phyloP scores from a whole-genome alignment of 2,113 vertebrate genomes.

The Cochlearius cochlearius region DNA sequence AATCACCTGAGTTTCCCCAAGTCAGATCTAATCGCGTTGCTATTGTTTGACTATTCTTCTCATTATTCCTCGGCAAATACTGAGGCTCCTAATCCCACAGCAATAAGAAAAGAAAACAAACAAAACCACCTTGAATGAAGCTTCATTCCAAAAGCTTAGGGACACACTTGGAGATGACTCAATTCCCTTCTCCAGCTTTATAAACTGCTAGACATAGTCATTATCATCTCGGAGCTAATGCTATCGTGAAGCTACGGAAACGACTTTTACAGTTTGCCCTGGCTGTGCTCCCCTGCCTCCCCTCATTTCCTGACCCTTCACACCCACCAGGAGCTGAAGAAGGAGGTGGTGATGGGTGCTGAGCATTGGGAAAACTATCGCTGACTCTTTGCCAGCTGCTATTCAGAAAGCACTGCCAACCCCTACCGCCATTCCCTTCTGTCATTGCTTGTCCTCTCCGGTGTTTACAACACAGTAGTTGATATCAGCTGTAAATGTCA shows the following conservation, averaged over 20 bases:
- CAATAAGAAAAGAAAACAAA: constrained; percentile 4
- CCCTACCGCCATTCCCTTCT: background rate
- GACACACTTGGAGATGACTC: background rate
- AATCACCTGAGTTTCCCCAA: background rate
- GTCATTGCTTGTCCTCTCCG: background rate
- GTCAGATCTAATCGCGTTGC: background rate
- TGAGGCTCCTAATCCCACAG: background rate
- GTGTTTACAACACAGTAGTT: background rate
- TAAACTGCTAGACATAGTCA: background rate
- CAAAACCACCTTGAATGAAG: background rate
- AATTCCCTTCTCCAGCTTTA: background rate
- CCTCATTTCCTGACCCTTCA: background rate
- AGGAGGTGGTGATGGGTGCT: background rate
- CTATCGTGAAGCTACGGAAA: background rate
- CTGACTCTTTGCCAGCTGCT: background rate
- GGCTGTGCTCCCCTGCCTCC: background rate
- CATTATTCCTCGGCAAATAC: background rate
- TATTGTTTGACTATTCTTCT: background rate
- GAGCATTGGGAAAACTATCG: background rate
- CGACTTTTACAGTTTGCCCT: background rate
- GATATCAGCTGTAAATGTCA: background rate
- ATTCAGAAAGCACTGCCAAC: background rate
- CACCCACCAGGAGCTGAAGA: background rate
- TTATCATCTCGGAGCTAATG: background rate
- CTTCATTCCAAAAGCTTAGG: background rate